These are phyloP conservation scores for Hypercompe scribonia DNA, from an alignment of 2,888 invertebrate species.

Conservation along the genomic window DNA sequence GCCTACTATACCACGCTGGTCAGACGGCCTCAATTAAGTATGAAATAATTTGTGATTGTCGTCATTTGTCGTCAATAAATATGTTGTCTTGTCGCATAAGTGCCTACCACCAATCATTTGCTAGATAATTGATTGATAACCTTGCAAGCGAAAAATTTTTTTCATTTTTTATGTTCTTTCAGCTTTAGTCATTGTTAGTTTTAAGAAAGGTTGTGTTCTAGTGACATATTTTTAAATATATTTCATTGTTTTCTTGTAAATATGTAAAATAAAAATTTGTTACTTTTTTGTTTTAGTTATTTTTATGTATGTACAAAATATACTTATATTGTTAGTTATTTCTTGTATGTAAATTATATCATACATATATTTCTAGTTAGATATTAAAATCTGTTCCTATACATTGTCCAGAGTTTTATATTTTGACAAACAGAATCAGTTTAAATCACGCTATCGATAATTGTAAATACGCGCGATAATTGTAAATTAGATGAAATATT, in stretches of 20 bases:
- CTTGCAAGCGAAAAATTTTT: too few species aligned
- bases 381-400: background rate
- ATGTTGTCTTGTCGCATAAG: too few species aligned
- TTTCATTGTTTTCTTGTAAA: background rate
- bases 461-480: background rate
- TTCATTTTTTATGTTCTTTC: too few species aligned
- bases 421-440: background rate
- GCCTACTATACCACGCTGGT: too few species aligned
- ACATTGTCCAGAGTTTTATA: background rate
- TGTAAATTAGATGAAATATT: background rate
- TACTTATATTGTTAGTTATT: background rate
- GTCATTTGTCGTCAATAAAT: too few species aligned
- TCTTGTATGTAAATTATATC: background rate
- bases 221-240: background rate
- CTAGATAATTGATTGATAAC: too few species aligned
- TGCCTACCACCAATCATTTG: too few species aligned
- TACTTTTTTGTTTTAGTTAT: too few species aligned
- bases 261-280: too few species aligned
- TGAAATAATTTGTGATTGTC: too few species aligned
- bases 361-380: background rate
- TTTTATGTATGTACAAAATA: background rate
- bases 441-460: background rate
- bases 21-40: too few species aligned
- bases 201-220: background rate
- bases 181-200: background rate